Conservation (phyloP, 2,797 vertebrate species). For the Danio kyathit region DNA sequence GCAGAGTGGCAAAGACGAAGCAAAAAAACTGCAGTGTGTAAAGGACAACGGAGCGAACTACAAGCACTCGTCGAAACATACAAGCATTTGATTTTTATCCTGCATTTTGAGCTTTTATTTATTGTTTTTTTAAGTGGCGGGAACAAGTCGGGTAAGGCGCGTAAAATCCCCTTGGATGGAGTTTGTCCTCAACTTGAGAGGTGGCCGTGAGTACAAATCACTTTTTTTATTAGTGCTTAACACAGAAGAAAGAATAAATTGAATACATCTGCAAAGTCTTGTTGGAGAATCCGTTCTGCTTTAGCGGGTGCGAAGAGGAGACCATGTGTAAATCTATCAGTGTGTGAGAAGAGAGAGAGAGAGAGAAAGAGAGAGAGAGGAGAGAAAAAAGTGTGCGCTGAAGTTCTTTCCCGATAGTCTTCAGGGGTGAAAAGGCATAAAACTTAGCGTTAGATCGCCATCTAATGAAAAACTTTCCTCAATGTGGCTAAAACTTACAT, state of each 20-base stretch:
- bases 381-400: background rate
- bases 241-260: background rate
- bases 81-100: background rate
- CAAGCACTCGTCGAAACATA: background rate
- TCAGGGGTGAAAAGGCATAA: background rate
- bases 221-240: background rate
- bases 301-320: background rate
- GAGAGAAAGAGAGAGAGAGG: rapidly evolving
- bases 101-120: constrained; percentile 4
- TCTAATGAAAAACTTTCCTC: constrained; percentile 30
- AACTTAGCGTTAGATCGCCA: constrained; percentile 10
- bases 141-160: constrained; percentile 10
- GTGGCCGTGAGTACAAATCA: constrained; percentile 48
- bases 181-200: constrained; percentile 44
- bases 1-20: constrained; percentile 54
- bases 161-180: constrained; percentile 19
- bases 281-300: background rate
- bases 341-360: background rate
- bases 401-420: constrained; percentile 27
- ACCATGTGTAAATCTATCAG: background rate
- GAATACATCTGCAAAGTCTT: background rate
- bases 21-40: constrained; percentile 39
- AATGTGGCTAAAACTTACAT: background rate
- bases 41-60: constrained; percentile 9
- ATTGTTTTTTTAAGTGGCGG: background rate